Evolutionary conservation across 2,113 vertebrate species (phyloP), one percentile per base, ranked within the genome.

Genomic region (Barnardius zonarius): DNA sequence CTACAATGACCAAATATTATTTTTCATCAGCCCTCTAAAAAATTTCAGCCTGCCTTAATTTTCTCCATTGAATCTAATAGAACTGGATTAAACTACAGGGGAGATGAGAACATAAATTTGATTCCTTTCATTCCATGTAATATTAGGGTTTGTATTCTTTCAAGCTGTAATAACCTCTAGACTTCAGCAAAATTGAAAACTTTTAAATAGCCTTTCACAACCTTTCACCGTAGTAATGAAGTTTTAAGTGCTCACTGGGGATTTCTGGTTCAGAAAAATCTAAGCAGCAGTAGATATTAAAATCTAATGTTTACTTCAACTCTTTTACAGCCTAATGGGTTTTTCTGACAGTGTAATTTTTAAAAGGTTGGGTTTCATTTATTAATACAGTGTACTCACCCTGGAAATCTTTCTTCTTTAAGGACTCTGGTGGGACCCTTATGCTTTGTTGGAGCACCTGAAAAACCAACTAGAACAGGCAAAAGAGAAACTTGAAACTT

Each of bases 171-270:
- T 98, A 98, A 98, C 97, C 97, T 98, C 98, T 98, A 98, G 97
- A 98, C 98, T 98, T 97, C 97, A 97, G 95, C 97, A 98, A 98
- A 98, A 98, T 98, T 98, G 98, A 98, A 98, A 98, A 98, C 97
- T 98, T 98, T 98, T 98, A 98, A 98, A 98, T 98, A 98, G 97
- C 97, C 98, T 98, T 98, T 98, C 98, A 98, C 98, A 98, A 97
- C 97, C 98, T 98, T 98, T 98, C 96, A 97, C 90, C 76, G 95
- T 96, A 96, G 96, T 98, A 98, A 98, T 98, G 98, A 98, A 98
- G 98, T 98, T 98, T 98, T 98, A 98, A 98, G 97, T 97, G 98
- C 97, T 98, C 98, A 95, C 97, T 90, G 27, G 98, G 97, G 98
- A 98, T 97, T 98, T 98, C 95, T 97, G 96, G 97, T 98, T 98